phyloP scores from a whole-genome alignment of 2,113 vertebrate species.

The Okapia johnstoni region DNA sequence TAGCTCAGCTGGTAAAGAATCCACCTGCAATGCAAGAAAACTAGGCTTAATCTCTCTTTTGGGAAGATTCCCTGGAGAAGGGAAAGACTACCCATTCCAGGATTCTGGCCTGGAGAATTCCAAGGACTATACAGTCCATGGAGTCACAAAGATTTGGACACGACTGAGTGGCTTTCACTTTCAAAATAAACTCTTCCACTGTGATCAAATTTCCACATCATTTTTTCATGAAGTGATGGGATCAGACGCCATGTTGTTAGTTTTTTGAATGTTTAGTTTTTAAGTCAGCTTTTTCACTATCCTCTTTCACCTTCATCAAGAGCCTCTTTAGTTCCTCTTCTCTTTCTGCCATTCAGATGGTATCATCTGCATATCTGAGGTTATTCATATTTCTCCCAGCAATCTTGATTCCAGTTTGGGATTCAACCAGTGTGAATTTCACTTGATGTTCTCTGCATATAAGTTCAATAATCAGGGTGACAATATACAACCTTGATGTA shows the following conservation, averaged over 20 bases:
- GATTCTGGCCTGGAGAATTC: not conserved
- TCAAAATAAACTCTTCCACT: not conserved
- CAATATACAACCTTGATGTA: not conserved
- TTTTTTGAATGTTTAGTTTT: not conserved
- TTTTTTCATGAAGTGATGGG: not conserved
- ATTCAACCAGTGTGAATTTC: not conserved
- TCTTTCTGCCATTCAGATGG: not conserved
- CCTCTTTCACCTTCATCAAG: not conserved
- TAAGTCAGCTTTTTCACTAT: not conserved
- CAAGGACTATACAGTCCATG: not conserved
- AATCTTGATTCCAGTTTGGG: not conserved
- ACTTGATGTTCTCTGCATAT: not conserved
- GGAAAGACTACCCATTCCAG: not conserved
- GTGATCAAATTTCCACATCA: not conserved
- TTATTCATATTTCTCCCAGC: not conserved
- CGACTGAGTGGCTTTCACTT: not conserved
- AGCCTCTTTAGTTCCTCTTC: not conserved
- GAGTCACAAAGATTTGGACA: not conserved
- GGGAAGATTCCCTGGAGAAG: not conserved
- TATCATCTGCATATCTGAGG: not conserved
- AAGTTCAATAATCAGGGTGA: not conserved
- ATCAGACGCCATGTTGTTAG: not conserved
- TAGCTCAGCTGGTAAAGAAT: not conserved
- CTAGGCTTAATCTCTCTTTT: not conserved
- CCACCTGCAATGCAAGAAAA: not conserved